Evolutionary conservation across 2,113 vertebrate species (phyloP).

Genomic region (Pelvicachromis taeniatus): DNA sequence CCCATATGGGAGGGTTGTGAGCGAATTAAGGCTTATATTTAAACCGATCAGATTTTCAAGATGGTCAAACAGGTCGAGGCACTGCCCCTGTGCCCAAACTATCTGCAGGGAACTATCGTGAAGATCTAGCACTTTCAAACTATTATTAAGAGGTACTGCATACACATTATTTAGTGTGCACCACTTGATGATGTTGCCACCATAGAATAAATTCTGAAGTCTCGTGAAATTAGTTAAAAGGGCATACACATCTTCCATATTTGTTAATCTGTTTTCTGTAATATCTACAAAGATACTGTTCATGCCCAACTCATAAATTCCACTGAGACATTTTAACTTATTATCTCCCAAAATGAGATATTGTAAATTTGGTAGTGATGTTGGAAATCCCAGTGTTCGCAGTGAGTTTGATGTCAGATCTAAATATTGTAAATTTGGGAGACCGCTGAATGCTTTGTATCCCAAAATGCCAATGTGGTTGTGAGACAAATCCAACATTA

Average conservation of each 20-base stretch:
- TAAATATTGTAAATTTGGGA: constrained; percentile 65
- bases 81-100: constrained; percentile 72
- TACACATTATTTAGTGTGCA: constrained; percentile 35
- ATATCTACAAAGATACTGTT: constrained; percentile 64
- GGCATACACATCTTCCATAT: constrained; percentile 66
- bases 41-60: constrained; percentile 71
- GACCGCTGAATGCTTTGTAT: constrained; percentile 62
- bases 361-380: constrained; percentile 52
- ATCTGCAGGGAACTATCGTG: constrained; percentile 77
- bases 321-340: constrained; percentile 55
- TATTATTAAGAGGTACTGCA: constrained; percentile 13
- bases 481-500: constrained; percentile 75
- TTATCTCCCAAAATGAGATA: constrained; percentile 70
- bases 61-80: constrained; percentile 79
- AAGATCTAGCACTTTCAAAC: constrained; percentile 77
- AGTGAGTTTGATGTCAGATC: constrained; percentile 82
- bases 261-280: constrained; percentile 72
- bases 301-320: neutral
- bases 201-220: constrained; percentile 64
- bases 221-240: constrained; percentile 55
- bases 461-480: constrained; percentile 82
- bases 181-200: constrained; percentile 74
- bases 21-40: constrained; percentile 74
- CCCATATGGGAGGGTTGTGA: constrained; percentile 74
- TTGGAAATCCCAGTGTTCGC: constrained; percentile 52